phyloP scores from a whole-genome alignment of 2,113 vertebrate species.

The Ptychochromis oligacanthus region DNA sequence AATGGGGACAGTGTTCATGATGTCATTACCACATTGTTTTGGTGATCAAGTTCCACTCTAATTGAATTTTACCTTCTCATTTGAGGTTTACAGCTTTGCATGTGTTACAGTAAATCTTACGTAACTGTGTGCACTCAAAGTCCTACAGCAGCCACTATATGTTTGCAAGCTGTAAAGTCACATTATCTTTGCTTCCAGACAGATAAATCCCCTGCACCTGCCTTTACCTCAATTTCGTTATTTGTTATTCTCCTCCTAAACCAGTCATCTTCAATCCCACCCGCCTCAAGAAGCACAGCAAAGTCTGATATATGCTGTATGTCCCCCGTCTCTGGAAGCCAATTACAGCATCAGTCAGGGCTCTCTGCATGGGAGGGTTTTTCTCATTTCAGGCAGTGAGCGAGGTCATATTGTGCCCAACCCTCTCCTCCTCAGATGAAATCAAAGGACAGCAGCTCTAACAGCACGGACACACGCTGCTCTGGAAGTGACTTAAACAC shows the following conservation, averaged over 20 bases:
- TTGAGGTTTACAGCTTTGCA: background rate
- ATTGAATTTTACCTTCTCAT: slow-evolving; percentile 33
- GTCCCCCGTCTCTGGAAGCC: background rate
- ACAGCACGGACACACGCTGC: background rate
- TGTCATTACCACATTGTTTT: slow-evolving; percentile 8
- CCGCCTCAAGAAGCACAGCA: background rate
- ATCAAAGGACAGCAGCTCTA: background rate
- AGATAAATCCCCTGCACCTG: slow-evolving; percentile 7
- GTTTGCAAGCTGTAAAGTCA: background rate
- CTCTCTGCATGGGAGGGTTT: slow-evolving; percentile 19
- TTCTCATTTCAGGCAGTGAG: slow-evolving; percentile 19
- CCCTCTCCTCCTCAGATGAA: background rate
- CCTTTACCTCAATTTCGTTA: background rate
- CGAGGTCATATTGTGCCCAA: background rate
- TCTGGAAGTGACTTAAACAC: background rate
- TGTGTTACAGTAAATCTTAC: background rate
- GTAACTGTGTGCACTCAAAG: background rate
- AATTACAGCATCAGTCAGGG: background rate
- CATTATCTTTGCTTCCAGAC: background rate
- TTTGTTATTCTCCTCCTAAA: slow-evolving; percentile 9
- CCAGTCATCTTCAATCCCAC: slow-evolving; percentile 6
- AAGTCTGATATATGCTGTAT: background rate
- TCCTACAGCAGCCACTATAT: background rate
- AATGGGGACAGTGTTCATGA: slow-evolving; percentile 26
- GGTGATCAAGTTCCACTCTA: slow-evolving; percentile 40